phyloP scores from a whole-genome alignment of 1,140 invertebrate species.

The Drosophila saltans region DNA sequence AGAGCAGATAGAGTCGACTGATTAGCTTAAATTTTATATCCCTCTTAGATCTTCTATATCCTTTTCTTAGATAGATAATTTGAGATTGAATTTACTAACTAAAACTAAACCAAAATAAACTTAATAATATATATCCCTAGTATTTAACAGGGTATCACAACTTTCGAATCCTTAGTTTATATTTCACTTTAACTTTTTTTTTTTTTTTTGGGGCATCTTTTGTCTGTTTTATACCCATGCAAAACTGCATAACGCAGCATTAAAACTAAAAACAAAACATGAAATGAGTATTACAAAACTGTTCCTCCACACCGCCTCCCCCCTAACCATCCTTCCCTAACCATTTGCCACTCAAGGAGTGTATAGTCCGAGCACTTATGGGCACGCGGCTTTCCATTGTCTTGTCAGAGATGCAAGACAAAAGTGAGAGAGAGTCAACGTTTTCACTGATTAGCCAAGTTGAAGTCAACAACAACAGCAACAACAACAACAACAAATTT shows the following conservation, averaged over 20 bases:
- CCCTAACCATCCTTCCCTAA: not conserved
- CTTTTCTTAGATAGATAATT: too few species aligned
- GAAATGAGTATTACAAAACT: not conserved
- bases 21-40: too few species aligned
- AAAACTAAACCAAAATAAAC: too few species aligned
- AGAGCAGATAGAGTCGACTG: too few species aligned
- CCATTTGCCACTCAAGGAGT: not conserved
- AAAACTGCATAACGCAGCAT: conserved; percentile 17
- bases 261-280: conserved; percentile 11
- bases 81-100: too few species aligned
- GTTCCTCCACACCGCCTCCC: not conserved
- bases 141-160: not conserved
- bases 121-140: too few species aligned
- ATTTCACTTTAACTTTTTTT: not conserved
- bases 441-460: conserved; percentile 35
- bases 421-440: conserved; percentile 11
- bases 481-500: conserved; percentile 7
- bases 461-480: conserved; percentile 26
- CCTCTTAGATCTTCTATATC: too few species aligned
- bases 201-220: not conserved
- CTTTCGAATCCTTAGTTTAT: not conserved
- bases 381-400: not conserved
- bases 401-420: not conserved
- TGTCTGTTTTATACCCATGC: not conserved
- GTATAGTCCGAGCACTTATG: conserved; percentile 7